phyloP scores from a whole-genome alignment of 2,113 vertebrate species.

The Alaudala cheleensis region DNA sequence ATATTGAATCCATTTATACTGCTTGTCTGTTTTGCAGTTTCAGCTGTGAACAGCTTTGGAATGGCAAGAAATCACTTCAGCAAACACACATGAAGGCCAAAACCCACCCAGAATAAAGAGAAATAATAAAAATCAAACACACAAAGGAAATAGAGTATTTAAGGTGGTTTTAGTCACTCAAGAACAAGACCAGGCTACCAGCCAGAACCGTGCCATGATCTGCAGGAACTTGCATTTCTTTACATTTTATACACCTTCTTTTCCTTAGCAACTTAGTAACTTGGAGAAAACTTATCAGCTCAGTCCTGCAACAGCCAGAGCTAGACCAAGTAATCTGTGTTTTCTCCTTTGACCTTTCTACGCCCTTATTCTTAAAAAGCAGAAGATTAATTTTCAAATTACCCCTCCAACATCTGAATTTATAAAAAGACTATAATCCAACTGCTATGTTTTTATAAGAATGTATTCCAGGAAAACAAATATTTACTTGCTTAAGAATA shows the following conservation, averaged over 20 bases:
- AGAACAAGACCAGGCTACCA: neutral
- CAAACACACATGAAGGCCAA: neutral
- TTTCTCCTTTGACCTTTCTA: neutral
- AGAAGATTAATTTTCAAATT: neutral
- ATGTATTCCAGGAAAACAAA: neutral
- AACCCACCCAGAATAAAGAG: neutral
- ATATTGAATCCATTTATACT: neutral
- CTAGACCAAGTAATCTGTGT: neutral
- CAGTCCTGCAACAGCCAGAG: neutral
- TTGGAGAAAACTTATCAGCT: neutral
- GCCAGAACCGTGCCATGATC: neutral
- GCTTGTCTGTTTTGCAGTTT: neutral
- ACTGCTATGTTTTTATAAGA: neutral
- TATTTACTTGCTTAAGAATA: neutral
- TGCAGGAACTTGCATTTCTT: neutral
- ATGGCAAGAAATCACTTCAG: slow-evolving; percentile 26
- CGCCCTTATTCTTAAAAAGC: neutral
- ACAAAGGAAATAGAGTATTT: neutral
- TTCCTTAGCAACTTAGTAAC: neutral
- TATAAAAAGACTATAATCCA: neutral
- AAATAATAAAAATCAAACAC: neutral
- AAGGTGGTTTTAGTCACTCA: neutral
- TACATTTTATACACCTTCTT: neutral
- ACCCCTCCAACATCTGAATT: neutral
- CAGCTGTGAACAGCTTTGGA: slow-evolving; percentile 21